Base-by-base conservation (phyloP, 2,797 vertebrate species). In the Scolopax bukidnonensis region DNA sequence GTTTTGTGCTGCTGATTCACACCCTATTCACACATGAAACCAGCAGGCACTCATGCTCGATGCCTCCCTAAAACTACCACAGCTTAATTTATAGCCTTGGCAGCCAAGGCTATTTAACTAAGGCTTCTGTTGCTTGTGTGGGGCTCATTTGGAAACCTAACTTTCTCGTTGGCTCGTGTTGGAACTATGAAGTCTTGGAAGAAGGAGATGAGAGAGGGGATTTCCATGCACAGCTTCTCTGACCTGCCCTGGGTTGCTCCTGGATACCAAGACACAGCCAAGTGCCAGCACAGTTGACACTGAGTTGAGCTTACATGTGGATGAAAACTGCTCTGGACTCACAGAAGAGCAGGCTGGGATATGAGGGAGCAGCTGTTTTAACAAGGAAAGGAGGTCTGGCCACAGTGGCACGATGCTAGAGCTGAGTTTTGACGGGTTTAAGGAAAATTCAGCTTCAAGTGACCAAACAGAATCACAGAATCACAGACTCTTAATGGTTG, bases 11-110 rank as follows among this genome's bases (percentile, higher is more conserved):
- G 30, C 25, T 78, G n/a, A 40, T 86, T 73, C 41, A 48, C 25
- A 48, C 19, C 19, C 9, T 70, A 24, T 50, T 59, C 69, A 64
- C 21, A 20, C 6, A 19, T 1, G 4, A 84, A 86, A 64, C 8
- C 9, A 24, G 9, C 12, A 77, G 41, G 20, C 38, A 28, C 30
- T 73, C 0, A 0, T 64, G 28, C 38, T 60, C 4, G 1, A 9
- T 38, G 48, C 41, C 50, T 81, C 11, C 50, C 67, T 75, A 47
- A 86, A 90, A n/a, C 21, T 53, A 10, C 28, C 45, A 40, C 25
- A 69, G 21, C 59, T 79, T 47, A 16, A 75, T 2, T 65, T 18
- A n/a, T 45, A 79, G 24, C 43, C 28, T 77, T 79, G 51, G 21
- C 32, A 36, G 4, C 4, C 6, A 16, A 28, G 13, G 2, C 8